Base-by-base conservation (phyloP, 2,888 invertebrate species). In the Drosophila cognata region DNA sequence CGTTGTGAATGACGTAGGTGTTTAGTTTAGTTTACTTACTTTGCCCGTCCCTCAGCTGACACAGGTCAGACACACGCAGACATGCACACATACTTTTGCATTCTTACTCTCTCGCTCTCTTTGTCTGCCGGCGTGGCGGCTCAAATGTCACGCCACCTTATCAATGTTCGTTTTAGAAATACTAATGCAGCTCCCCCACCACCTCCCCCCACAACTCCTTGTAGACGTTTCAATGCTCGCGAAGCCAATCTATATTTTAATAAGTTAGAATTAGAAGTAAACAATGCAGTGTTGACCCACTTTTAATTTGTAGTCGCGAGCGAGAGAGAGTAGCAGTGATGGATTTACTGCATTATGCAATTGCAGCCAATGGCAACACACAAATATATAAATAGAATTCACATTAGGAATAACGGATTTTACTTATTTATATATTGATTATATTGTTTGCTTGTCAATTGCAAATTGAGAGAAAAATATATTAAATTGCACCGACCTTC, bases 121-220 rank as follows among this genome's bases (percentile, higher is more conserved):
- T 52, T 60, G 36, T 18, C 35, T 66, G 64, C 80, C 65, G 79
- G 71, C 48, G 41, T 63, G 36, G 35, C 65, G 36, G 63, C 81
- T 70, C 71, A 65, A 74, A 74, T 81, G 82, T 89, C 84, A 88
- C 84, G 84, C 87, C 84, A 84, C 79, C 89, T 87, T 84, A 89
- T 89, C 87, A 76, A 78, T 74, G 64, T 35, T 58, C 28, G 11
- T 63, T 51, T 50, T 29, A 46, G 33, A 61, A 61, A 48, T 73
- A 29, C 29, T 59, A 62, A 52, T 71, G 80, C 53, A 74, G n/a
- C 25, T 28, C n/a, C 21, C 16, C 4, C 21, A 29, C 38, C 8
- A n/a, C 29, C 2, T 38, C n/a, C 7, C n/a, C 11, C 2, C 6
- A 13, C 11, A 28, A n/a, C 25, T 41, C 61, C 35, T 55, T 41